Base-by-base conservation (phyloP, 2,113 vertebrate genomes). In the Sceloporus tristichus region DNA sequence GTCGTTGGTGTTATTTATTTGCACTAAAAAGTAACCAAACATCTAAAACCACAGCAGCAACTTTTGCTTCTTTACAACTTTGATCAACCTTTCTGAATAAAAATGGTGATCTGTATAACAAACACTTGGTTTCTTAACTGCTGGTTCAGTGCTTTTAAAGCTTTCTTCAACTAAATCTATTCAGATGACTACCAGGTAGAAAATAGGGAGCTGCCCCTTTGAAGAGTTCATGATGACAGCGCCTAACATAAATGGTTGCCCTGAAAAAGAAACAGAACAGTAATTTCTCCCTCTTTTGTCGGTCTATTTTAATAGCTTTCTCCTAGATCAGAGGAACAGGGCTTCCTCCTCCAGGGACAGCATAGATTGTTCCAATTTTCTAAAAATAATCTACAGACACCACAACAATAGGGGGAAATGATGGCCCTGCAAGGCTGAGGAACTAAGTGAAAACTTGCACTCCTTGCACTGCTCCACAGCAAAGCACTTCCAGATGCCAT, bases 391-490 rank as follows among this genome's bases (percentile, higher is more conserved):
- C 75, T 62, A 27, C 71, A 89, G 21, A 82, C 82, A 89, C 87
- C 76, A 21, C 85, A 90, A 79, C 68, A 73, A 34, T 73, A 38
- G 34, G 90, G 56, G 70, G 87, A 92, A 95, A 91, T 90, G 93
- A 95, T 91, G 91, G 83, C 85, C 90, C 90, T 87, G 70, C 91
- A 92, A 93, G 59, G 90, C 90, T 70, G 83, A n/a, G 84, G 78
- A 90, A 87, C 82, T 91, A 82, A 79, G 89, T 85, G 59, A 91
- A 93, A 94, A 73, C 66, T 65, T 23, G 38, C 74, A 53, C 82
- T 89, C 89, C 88, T 90, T 93, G 4, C 3, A 0, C 62, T 42
- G 74, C 82, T 87, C 25, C 4, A 5, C 68, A 70, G 88, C 29
- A 92, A 93, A 94, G 84, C 90, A 76, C 29, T 91, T 42, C 89